Base-by-base conservation (phyloP, 2,888 invertebrate species). In the Zygogramma bicolorata region DNA sequence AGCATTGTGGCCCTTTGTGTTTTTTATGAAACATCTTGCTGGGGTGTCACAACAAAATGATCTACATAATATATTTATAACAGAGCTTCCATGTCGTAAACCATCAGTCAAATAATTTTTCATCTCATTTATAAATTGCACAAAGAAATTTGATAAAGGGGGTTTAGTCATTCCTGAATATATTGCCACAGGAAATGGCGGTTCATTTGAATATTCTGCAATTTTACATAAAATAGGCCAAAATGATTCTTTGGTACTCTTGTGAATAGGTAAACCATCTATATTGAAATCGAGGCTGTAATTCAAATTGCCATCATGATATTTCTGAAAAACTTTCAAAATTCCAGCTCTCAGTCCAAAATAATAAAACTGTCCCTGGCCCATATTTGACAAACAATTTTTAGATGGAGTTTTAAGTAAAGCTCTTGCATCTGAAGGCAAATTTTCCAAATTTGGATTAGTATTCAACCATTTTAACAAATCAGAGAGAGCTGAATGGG, bases 21-120 rank as follows among this genome's bases (percentile, higher is more conserved):
- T n/a, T n/a, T n/a, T n/a, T n/a, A n/a, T n/a, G n/a, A n/a, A n/a
- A n/a, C n/a, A n/a, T n/a, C 73, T 61, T 27, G 77, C 76, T 13
- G 76, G 77, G 7, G 71, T 67, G 49, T 77, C 77, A 60, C 74
- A 74, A 57, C 74, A 74, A 69, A 77, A 76, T 31, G 68, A 59
- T 15, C 40, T 29, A 27, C 13, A 15, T 15, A 7, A 13, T 31
- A 68, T 46, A 8, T 31, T 22, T n/a, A 18, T 15, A n/a, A 22
- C 42, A 29, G 13, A 13, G 20, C 38, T 38, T 34, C 8, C 18
- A 18, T 22, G 18, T 38, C 3, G 5, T 13, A 60, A 34, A 20
- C 60, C 60, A 60, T 60, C 38, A 18, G 10, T 38, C 38, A 38
- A 20, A 60, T 60, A 60, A 38, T 60, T 60, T 13, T 13, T 18